Evolutionary conservation across 2,888 invertebrate species (phyloP).

Genomic region (Lypha dubia): DNA sequence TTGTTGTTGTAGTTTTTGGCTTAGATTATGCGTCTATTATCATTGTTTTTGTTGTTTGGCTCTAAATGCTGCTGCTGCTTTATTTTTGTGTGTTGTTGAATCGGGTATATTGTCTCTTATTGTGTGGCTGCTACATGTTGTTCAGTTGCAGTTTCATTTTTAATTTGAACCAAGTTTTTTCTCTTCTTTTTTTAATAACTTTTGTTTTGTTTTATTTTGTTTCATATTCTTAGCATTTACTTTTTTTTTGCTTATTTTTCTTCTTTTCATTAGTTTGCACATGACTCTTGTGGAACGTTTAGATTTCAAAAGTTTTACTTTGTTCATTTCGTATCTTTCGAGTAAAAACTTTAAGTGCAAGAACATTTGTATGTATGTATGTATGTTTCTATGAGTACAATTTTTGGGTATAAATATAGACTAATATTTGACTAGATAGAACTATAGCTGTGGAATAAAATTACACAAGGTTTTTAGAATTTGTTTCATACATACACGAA

Average conservation of each 20-base stretch:
- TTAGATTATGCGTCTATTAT: slow-evolving; percentile 50
- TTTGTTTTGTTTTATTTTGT: slow-evolving; percentile 5
- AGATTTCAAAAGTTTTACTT: background rate
- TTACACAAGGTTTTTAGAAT: too few species aligned
- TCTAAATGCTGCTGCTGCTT: slow-evolving; percentile 23
- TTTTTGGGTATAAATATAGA: too few species aligned
- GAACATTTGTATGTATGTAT: background rate
- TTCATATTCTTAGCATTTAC: slow-evolving; percentile 20
- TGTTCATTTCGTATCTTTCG: background rate
- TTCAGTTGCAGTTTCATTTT: slow-evolving; percentile 23
- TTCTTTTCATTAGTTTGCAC: background rate
- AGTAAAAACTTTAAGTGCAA: background rate
- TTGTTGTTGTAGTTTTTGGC: slow-evolving; percentile 30
- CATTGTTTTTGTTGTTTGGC: slow-evolving; percentile 10
- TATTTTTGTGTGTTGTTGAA: slow-evolving; percentile 1
- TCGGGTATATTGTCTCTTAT: slow-evolving; percentile 15
- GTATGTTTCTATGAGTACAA: too few species aligned
- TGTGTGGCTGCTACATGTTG: background rate
- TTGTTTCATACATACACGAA: too few species aligned
- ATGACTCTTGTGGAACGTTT: background rate
- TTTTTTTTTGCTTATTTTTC: background rate
- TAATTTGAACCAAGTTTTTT: background rate
- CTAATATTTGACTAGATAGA: too few species aligned
- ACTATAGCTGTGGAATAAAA: too few species aligned
- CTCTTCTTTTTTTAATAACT: background rate